Base-by-base conservation (phyloP, 2,888 invertebrate species). In the Tipula vernalis region DNA sequence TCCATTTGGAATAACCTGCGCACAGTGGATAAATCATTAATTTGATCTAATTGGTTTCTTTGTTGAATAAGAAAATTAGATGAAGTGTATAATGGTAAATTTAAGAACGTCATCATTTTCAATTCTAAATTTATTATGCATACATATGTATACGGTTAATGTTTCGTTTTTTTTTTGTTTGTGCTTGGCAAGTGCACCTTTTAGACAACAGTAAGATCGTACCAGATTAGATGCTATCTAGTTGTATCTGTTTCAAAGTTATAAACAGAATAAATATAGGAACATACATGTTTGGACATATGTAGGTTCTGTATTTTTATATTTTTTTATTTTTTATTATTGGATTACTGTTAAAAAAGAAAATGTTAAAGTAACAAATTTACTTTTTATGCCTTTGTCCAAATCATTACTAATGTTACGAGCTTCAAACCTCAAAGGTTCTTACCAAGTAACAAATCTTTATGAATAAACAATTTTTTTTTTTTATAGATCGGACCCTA, bases 21-120 rank as follows among this genome's bases (percentile, higher is more conserved):
- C 28, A 28, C 28, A 71, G 18, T 28, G 71, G 28, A 71, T 18
- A 71, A 71, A 71, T 71, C 71, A 71, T 71, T 71, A 71, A 71
- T 71, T 71, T 71, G 71, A 71, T 71, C 71, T 71, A 71, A 71
- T 71, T 71, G 71, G 71, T 71, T 71, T 71, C 71, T 71, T 71
- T 71, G 71, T 71, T 71, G 71, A 71, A 51, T 15, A 10, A 28
- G 71, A 71, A 71, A 10, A 28, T 18, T 28, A 39, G 39, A 39
- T 39, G 39, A 2, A 6, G 39, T 39, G 71, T 71, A 10, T 10
- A 28, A 18, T 71, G 71, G 10, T 71, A 71, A 71, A 12, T 71
- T 10, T 28, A 28, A 28, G 71, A 71, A 71, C 28, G 18, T 18
- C 51, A 51, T 51, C 51, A 51, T 44, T 44, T 44, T 44, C n/a